phyloP scores from a whole-genome alignment of 2,888 invertebrate genomes.

The Choristoneura rosaceana region DNA sequence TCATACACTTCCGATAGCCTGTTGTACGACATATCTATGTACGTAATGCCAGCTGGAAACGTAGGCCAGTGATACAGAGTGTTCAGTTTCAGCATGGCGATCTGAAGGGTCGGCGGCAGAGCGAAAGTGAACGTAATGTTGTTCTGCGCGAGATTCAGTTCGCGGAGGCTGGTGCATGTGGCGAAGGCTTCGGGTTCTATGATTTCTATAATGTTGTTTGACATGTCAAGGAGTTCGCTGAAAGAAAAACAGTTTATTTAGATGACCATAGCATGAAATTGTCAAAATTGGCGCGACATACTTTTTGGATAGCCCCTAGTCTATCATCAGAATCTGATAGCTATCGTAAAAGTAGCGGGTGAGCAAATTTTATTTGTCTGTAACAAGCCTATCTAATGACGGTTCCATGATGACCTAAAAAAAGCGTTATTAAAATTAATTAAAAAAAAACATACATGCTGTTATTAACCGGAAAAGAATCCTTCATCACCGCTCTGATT shows the following conservation, averaged over 20 bases:
- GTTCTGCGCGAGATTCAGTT: conserved; percentile 79
- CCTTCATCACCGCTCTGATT: conserved; percentile 71
- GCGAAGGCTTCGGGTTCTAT: conserved; percentile 74
- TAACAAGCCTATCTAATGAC: no score
- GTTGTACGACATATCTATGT: conserved; percentile 77
- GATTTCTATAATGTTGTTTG: conserved; percentile 77
- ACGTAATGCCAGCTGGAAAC: conserved; percentile 74
- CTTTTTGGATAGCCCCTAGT: no score
- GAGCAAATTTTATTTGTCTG: no score
- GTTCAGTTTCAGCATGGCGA: conserved; percentile 73
- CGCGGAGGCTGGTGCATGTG: conserved; percentile 67
- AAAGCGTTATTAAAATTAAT: background rate
- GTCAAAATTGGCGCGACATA: no score
- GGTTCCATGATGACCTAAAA: background rate
- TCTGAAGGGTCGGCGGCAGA: conserved; percentile 70
- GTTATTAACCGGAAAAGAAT: conserved; percentile 71
- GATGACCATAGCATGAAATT: no score
- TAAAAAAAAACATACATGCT: conserved; percentile 68
- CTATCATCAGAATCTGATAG: no score
- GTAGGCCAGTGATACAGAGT: conserved; percentile 76
- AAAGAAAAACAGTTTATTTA: conserved; percentile 40
- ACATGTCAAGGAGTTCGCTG: conserved; percentile 78
- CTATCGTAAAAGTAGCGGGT: no score
- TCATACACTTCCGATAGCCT: conserved; percentile 70
- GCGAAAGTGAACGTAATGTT: conserved; percentile 75